Conservation (phyloP, 2,797 vertebrate genomes). For the Catharus ustulatus region DNA sequence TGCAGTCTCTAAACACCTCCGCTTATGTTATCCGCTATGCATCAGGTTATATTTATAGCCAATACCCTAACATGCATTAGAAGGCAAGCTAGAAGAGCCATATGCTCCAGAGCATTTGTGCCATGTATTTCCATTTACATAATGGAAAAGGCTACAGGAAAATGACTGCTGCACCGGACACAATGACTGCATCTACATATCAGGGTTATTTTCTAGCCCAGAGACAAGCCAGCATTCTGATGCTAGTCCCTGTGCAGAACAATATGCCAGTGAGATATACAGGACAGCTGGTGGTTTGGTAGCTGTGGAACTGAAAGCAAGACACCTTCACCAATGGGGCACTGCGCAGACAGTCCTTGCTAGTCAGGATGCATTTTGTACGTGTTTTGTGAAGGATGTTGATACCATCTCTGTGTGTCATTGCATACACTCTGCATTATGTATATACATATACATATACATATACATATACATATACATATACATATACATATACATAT, state of each 20-base stretch:
- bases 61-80: not conserved
- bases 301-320: not conserved
- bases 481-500: no score
- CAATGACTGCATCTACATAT: not conserved
- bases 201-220: not conserved
- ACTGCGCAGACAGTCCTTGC: not conserved
- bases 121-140: not conserved
- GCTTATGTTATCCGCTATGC: not conserved
- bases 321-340: not conserved
- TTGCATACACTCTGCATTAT: not conserved
- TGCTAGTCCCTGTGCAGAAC: not conserved
- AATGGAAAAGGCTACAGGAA: not conserved
- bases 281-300: not conserved
- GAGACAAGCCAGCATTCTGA: not conserved
- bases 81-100: not conserved
- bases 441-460: not conserved
- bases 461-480: not conserved
- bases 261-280: not conserved
- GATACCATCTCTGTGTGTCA: not conserved
- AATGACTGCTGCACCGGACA: not conserved
- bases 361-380: not conserved
- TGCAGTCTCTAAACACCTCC: not conserved
- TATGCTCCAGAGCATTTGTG: not conserved
- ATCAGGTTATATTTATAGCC: not conserved
- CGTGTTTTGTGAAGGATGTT: not conserved